Evolutionary conservation across 2,113 vertebrate genomes (phyloP).

Genomic region (Emberiza fucata): DNA sequence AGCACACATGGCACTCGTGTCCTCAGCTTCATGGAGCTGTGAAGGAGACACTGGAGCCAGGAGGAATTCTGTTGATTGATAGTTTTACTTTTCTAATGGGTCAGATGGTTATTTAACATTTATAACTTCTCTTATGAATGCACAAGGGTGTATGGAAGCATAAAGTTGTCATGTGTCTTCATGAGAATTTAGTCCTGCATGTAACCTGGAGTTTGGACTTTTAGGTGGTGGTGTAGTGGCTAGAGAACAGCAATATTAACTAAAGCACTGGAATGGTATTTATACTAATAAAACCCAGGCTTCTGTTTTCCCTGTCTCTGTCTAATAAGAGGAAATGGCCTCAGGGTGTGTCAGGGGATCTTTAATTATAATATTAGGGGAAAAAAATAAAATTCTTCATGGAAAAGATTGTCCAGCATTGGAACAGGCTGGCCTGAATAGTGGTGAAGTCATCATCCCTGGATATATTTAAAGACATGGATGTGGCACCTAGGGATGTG

Average conservation of each 20-base stretch:
- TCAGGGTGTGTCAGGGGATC: neutral
- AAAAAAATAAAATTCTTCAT: neutral
- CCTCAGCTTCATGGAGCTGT: neutral
- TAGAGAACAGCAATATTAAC: neutral
- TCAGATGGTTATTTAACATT: neutral
- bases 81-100: neutral
- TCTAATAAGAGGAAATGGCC: neutral
- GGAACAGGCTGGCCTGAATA: neutral
- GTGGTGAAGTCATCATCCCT: neutral
- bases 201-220: neutral
- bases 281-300: neutral
- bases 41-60: neutral
- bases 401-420: neutral
- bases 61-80: neutral
- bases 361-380: neutral
- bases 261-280: neutral
- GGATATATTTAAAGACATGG: neutral
- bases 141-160: neutral
- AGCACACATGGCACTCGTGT: accelerated
- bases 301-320: neutral
- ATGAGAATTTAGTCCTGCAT: neutral
- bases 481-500: neutral
- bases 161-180: neutral
- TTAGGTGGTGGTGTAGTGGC: neutral
- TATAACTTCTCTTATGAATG: neutral